Evolutionary conservation across 2,113 vertebrate genomes (phyloP), one percentile per base, ranked within the genome.

Genomic region (Ranitomeya imitator): DNA sequence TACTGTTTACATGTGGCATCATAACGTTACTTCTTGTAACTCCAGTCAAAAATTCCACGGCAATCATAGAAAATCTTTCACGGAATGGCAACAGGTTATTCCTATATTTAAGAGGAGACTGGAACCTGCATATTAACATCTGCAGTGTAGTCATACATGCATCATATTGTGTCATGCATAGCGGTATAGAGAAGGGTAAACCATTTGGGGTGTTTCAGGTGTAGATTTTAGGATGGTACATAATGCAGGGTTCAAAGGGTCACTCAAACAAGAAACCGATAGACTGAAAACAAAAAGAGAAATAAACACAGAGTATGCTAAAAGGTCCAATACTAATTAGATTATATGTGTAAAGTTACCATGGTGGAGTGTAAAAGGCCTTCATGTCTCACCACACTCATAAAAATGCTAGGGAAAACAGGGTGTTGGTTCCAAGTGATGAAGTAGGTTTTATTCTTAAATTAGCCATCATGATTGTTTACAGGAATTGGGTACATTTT

Each of bases 31-130:
- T 52, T 83, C 63, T 83, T 83, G 60, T 54, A 26, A 83, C 61
- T 67, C 16, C n/a, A 84, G 82, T 69, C 63, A 84, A 84, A 84
- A 84, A 84, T 69, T 81, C 79, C 57, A 81, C 79, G 31, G 61
- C 55, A 81, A 18, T 81, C 79, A 60, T 81, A 81, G 23, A 60
- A 61, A 81, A 81, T 81, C 13, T 59, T 12, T 59, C 15, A 26
- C 26, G 1, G 19, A 79, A 26, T 16, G 14, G 57, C n/a, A 19
- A 21, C 37, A 10, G 1, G 57, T 81, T 37, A 60, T 37, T 37
- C 12, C n/a, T 61, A 31, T 7, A 80, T 60, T 80, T 31, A 16
- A 80, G n/a, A 18, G n/a, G 4, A 10, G 0, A 79, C 16, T 23
- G 4, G 37, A 45, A 45, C 21, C 14, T 54, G 10, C n/a, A 11